A percentile compares a stretch with the other conserved stretches of the same genome.
Conservation (phyloP, 2,113 vertebrate genomes). For the Phasianus colchicus region DNA sequence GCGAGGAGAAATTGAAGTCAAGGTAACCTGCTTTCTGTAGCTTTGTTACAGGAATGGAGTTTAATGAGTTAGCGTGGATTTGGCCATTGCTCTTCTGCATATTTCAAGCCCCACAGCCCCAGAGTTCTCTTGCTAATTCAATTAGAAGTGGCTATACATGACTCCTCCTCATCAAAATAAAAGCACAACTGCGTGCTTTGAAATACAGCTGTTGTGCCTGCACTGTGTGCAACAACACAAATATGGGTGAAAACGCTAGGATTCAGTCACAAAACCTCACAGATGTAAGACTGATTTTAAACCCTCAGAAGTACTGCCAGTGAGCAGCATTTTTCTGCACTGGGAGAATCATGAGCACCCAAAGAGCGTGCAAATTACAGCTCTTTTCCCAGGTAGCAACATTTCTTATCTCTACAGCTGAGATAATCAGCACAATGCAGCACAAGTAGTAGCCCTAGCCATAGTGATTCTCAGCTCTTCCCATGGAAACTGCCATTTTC, state of each 20-base stretch:
- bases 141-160: background rate
- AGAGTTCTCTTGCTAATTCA: background rate
- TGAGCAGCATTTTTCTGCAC: background rate
- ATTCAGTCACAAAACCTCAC: background rate
- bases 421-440: background rate
- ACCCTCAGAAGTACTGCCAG: background rate
- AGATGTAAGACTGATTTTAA: background rate
- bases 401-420: background rate
- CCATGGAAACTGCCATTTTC: background rate
- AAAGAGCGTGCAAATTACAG: background rate
- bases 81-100: background rate
- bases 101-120: fast-evolving
- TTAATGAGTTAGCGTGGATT: background rate
- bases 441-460: background rate
- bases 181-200: background rate
- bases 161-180: fast-evolving
- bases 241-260: fast-evolving
- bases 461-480: background rate
- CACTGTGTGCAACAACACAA: background rate
- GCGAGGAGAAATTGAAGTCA: conserved; percentile 90
- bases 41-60: background rate
- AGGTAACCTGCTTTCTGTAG: conserved; percentile 75
- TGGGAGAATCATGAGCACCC: background rate
- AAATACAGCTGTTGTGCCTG: background rate
- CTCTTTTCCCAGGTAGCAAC: background rate